A percentile compares a stretch with the other conserved stretches of the same genome.
These are phyloP conservation scores for Pelecanoides urinatrix DNA, from an alignment of 2,113 vertebrate genomes.

Conservation along the genomic window DNA sequence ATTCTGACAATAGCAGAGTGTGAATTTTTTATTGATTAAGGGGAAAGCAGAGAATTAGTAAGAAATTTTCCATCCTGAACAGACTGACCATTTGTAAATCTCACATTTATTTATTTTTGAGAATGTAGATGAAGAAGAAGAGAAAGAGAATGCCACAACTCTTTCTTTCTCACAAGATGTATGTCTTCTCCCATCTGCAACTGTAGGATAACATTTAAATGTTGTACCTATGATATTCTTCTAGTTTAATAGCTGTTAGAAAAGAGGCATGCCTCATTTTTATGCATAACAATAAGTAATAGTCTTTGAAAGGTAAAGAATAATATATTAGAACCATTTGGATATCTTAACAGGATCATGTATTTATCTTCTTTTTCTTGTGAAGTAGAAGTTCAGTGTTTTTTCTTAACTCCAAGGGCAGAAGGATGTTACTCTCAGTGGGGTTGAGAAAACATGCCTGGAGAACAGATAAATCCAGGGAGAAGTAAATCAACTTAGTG, in stretches of 20 bases:
- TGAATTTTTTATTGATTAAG: background rate
- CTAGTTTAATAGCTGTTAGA: background rate
- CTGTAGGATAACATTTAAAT: background rate
- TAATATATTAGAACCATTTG: background rate
- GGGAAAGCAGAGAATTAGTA: background rate
- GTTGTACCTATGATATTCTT: background rate
- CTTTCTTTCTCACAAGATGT: background rate
- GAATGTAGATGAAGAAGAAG: background rate
- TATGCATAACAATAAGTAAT: background rate
- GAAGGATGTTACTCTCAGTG: conserved; percentile 16
- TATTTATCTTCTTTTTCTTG: background rate
- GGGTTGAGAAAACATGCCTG: conserved; percentile 1
- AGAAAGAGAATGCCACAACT: background rate
- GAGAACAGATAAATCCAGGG: conserved; percentile 18
- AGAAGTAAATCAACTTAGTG: conserved; percentile 37
- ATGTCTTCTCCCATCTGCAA: background rate
- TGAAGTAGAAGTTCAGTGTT: background rate
- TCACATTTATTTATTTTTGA: background rate
- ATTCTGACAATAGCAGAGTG: background rate
- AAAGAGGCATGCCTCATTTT: background rate
- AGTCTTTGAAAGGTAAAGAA: background rate
- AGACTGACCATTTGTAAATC: background rate
- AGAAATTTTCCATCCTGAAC: background rate
- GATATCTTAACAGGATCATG: background rate
- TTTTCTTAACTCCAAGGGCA: conserved; percentile 34